Base-by-base conservation (phyloP, 1,140 invertebrate species). In the Dreissena rostriformis region DNA sequence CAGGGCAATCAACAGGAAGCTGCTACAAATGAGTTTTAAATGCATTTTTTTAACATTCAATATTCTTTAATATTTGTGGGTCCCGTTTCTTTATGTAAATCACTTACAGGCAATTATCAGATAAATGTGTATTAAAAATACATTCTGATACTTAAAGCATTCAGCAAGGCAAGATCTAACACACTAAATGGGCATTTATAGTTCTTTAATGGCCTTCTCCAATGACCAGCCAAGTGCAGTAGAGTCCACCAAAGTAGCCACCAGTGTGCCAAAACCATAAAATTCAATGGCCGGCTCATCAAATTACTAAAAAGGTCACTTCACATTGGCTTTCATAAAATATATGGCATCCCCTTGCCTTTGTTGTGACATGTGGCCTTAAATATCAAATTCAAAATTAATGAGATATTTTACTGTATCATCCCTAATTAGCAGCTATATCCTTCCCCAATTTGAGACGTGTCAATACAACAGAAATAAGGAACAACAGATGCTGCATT, bases 221-320 rank as follows among this genome's bases (percentile, higher is more conserved):
- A 61, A 24, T 61, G 22, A 19, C 22, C 6, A 6, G 57, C 57
- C 17, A 61, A 61, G 57, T 61, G 57, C 57, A n/a, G 57, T n/a
- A 61, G 22, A 61, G 22, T n/a, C 57, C 39, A 61, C 22, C 57
- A 61, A 24, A 61, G 22, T n/a, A 19, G 17, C 22, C 17, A 24
- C 57, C 57, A 61, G 57, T 61, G 57, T 61, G 57, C 57, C 57
- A 61, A 61, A 61, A 61, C 57, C 57, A 61, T 61, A 5, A 61
- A 2, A 19, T 24, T 61, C 22, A n/a, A 61, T 61, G 57, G 12
- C 57, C 11, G 12, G 22, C 17, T 61, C 57, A 39, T 39, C 39
- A 39, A 39, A 39, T 39, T 39, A 39, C 39, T 39, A 39, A 5
- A 39, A 39, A 39, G 39, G 39, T 39, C 39, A 39, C 8, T 39